phyloP scores from a whole-genome alignment of 2,113 vertebrate species.

The Rynchops niger region DNA sequence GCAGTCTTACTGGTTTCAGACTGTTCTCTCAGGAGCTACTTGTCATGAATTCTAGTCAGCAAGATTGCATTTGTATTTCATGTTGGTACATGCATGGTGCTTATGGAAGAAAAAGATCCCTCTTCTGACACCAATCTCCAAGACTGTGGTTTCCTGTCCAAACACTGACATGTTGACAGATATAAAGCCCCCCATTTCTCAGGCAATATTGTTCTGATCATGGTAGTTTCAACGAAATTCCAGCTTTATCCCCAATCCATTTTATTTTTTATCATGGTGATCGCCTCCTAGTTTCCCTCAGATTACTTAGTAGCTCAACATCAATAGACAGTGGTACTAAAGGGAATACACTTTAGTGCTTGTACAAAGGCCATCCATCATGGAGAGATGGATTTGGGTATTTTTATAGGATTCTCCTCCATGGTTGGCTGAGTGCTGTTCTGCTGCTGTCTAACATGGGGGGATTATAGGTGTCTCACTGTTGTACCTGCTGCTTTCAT shows the following conservation, averaged over 20 bases:
- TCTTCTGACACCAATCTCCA: constrained; percentile 58
- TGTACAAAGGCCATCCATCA: constrained; percentile 64
- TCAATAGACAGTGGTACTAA: constrained; percentile 67
- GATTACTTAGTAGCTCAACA: constrained; percentile 65
- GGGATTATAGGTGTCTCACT: constrained; percentile 60
- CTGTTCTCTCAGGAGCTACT: constrained; percentile 51
- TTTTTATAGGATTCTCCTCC: constrained; percentile 59
- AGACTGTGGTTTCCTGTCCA: constrained; percentile 60
- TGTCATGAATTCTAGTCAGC: constrained; percentile 47
- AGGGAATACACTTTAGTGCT: constrained; percentile 69
- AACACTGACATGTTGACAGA: constrained; percentile 51
- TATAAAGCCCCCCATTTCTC: constrained; percentile 54
- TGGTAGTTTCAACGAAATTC: constrained; percentile 63
- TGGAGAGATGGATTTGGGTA: constrained; percentile 59
- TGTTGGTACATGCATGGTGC: constrained; percentile 46
- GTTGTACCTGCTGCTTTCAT: constrained; percentile 45
- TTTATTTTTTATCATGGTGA: constrained; percentile 60
- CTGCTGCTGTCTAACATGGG: constrained; percentile 49
- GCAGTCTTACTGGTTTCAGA: not conserved
- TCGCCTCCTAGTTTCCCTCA: constrained; percentile 61
- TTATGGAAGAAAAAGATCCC: constrained; percentile 59
- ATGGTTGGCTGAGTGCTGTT: constrained; percentile 62
- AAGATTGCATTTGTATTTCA: constrained; percentile 51
- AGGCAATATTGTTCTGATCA: constrained; percentile 60
- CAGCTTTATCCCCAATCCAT: constrained; percentile 56